Evolutionary conservation across 2,888 invertebrate species (phyloP).

Genomic region (Lithosia quadra): DNA sequence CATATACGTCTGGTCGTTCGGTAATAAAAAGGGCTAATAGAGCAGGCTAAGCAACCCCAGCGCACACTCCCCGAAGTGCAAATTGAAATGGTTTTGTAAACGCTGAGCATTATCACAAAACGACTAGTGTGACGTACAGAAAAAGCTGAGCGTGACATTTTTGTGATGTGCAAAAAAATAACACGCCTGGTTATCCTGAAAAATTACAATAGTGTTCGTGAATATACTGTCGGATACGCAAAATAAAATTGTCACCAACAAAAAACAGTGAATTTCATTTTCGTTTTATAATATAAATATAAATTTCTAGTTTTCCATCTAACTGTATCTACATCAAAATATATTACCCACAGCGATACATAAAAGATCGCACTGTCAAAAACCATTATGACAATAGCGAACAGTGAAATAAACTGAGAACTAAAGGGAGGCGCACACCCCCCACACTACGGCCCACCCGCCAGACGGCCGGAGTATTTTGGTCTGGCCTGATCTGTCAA

Average conservation of each 20-base stretch:
- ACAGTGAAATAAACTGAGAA: constrained; percentile 57
- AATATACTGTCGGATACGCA: not conserved
- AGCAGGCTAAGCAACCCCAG: too few relatives aligned
- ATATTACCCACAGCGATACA: constrained; percentile 27
- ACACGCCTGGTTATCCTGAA: too few relatives aligned
- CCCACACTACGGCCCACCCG: constrained; percentile 54
- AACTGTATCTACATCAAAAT: not conserved
- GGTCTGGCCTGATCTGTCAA: constrained; percentile 85
- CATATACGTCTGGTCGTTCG: too few relatives aligned
- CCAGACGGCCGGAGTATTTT: constrained; percentile 78
- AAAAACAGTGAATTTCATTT: not conserved
- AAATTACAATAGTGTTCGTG: too few relatives aligned
- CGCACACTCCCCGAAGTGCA: too few relatives aligned
- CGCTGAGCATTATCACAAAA: too few relatives aligned
- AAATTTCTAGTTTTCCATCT: not conserved
- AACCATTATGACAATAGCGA: constrained; percentile 72
- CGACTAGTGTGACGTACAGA: too few relatives aligned
- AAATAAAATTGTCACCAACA: not conserved
- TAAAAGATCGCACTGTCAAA: constrained; percentile 69
- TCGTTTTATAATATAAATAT: not conserved
- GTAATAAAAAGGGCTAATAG: too few relatives aligned
- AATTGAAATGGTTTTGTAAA: too few relatives aligned
- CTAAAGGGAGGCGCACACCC: constrained; percentile 56
- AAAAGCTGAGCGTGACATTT: too few relatives aligned
- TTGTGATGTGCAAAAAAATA: too few relatives aligned